Evolutionary conservation across 2,113 vertebrate genomes (phyloP).

Genomic region (Hydrolagus affinis): DNA sequence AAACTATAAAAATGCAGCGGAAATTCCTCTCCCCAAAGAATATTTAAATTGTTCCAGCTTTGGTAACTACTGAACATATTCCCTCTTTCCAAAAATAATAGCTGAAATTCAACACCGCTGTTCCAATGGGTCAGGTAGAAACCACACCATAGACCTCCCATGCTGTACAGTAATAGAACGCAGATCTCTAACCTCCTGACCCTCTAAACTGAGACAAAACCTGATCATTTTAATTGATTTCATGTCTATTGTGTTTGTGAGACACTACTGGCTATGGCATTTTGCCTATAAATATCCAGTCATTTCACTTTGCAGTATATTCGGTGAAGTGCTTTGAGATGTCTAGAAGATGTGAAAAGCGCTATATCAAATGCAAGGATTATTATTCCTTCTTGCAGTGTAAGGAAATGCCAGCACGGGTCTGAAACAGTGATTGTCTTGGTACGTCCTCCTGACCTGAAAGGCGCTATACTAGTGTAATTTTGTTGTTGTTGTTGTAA

Average conservation of each 20-base stretch:
- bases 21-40: background rate
- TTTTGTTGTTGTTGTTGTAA: too few relatives aligned
- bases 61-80: background rate
- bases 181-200: slow-evolving; percentile 6
- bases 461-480: too few relatives aligned
- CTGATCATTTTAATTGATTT: slow-evolving; percentile 10
- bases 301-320: too few relatives aligned
- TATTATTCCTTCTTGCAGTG: background rate
- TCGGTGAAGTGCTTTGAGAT: too few relatives aligned
- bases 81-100: background rate
- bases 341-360: too few relatives aligned
- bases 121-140: background rate
- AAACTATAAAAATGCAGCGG: background rate
- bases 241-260: background rate
- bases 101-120: background rate
- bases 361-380: too few relatives aligned
- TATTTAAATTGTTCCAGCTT: background rate
- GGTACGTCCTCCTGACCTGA: too few relatives aligned
- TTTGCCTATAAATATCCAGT: too few relatives aligned
- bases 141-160: background rate
- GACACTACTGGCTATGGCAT: too few relatives aligned
- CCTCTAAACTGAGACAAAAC: background rate
- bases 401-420: background rate
- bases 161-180: background rate
- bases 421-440: too few relatives aligned